These are phyloP conservation scores for Neodontobutis hainanensis DNA, from an alignment of 2,113 vertebrate genomes.

Conservation along the genomic window DNA sequence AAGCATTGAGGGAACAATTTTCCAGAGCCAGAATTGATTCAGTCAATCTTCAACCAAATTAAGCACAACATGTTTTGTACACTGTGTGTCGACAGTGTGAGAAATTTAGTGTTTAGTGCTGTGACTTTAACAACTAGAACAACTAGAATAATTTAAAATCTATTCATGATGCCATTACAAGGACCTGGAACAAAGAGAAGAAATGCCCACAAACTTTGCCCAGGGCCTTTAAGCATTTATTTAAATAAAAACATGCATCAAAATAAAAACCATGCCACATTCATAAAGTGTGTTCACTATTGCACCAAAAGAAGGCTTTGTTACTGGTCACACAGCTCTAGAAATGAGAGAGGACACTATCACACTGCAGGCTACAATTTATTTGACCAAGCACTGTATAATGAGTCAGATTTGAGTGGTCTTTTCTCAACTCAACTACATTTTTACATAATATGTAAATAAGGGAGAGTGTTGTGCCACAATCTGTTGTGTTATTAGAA, in stretches of 20 bases:
- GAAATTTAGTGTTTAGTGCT: too few species aligned
- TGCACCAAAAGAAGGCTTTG: neutral
- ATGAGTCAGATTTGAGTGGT: conserved; percentile 31
- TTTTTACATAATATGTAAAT: conserved; percentile 54
- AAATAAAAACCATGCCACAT: neutral
- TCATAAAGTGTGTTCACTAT: neutral
- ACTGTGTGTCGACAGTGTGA: too few species aligned
- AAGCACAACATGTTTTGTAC: too few species aligned
- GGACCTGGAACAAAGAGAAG: neutral
- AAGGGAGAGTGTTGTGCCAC: conserved; percentile 28
- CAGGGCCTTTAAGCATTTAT: neutral
- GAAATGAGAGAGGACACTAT: conserved; percentile 15
- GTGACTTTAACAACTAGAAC: too few species aligned
- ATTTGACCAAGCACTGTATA: conserved; percentile 11
- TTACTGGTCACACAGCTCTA: neutral
- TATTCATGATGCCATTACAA: neutral
- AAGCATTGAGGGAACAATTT: too few species aligned
- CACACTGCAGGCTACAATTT: neutral
- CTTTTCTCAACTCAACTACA: conserved; percentile 17
- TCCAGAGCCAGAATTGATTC: too few species aligned
- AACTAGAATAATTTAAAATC: too few species aligned
- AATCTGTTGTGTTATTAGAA: conserved; percentile 15
- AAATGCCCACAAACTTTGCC: neutral
- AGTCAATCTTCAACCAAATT: too few species aligned
- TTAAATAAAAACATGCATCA: neutral